Evolutionary conservation across 2,797 vertebrate species (phyloP), one percentile per base, ranked within the genome.

Genomic region (Gymnoscopelus braueri): DNA sequence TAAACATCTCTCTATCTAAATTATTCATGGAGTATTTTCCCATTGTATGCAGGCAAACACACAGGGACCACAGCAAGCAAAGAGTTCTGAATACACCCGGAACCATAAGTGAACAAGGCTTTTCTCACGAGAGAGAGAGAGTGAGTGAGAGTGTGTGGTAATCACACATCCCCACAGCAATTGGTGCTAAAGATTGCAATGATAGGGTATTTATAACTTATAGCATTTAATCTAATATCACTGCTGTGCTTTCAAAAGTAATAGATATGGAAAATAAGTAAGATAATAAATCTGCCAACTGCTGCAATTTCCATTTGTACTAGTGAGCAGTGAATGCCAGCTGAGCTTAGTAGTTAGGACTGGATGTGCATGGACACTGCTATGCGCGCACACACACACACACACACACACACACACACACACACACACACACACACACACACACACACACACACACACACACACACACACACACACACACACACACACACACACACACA

Each of bases 1-100:
- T 84, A 61, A 83, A 87, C 89, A 89, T 78, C 84, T 91, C 84
- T 81, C 81, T 80, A 85, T 87, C 75, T 89, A 76, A 88, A 90
- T 86, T 91, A 92, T 91, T 91, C 85, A 88, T 78, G 78, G 84
- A 54, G 75, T 72, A 71, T 81, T 85, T 79, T 82, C 56, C 70
- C 63, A 77, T 72, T 83, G 78, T 84, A 84, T 74, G 64, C 61
- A 55, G 13, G 65, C 57, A 67, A 84, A 77, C 80, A 66, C 81
- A 48, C 8, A 57, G 76, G 75, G 61, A 89, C 77, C 14, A 5
- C 56, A 83, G 78, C 74, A 77, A 82, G 67, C 52, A 19, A 44
- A 73, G 69, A 80, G 80, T 66, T 68, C 52, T 79, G 66, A 65
- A 79, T 80, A 77, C 52, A 80, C 66, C 44, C 48, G 59, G 9